Evolutionary conservation across 1,140 invertebrate genomes (phyloP).

Genomic region (Episyrphus balteatus): DNA sequence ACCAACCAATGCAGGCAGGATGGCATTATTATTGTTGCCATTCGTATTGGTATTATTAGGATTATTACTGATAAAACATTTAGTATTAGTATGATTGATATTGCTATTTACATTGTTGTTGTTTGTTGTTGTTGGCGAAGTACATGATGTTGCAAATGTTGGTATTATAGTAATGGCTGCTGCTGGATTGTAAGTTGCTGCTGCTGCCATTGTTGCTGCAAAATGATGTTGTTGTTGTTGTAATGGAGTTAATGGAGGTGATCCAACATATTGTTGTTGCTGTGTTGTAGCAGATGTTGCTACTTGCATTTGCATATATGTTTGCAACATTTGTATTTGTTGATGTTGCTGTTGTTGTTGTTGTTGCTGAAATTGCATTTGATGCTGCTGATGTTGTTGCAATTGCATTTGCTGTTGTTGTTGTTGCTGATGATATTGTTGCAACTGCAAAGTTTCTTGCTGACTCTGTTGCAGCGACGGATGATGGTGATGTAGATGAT

Average conservation of each 20-base stretch:
- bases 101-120: conserved; percentile 17
- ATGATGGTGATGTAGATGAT: conserved; percentile 9
- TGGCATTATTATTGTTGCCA: background rate
- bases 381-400: conserved; percentile 22
- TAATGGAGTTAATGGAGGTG: no score
- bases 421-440: conserved; percentile 14
- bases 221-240: background rate
- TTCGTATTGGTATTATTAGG: background rate
- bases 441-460: conserved; percentile 5
- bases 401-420: conserved; percentile 18
- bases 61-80: background rate
- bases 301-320: conserved; percentile 32
- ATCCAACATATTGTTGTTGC: no score
- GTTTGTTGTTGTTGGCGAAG: conserved; percentile 29
- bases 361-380: conserved; percentile 14
- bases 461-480: conserved; percentile 5
- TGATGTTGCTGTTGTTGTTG: conserved; percentile 21
- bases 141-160: conserved; percentile 24
- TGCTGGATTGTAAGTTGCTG: conserved; percentile 4
- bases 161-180: background rate
- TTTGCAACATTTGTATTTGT: conserved; percentile 21
- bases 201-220: conserved; percentile 8
- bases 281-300: conserved; percentile 7
- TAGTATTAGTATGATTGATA: background rate
- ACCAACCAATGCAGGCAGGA: background rate